Evolutionary conservation across 2,888 invertebrate species (phyloP).

Genomic region (Hypomecis atomaria): DNA sequence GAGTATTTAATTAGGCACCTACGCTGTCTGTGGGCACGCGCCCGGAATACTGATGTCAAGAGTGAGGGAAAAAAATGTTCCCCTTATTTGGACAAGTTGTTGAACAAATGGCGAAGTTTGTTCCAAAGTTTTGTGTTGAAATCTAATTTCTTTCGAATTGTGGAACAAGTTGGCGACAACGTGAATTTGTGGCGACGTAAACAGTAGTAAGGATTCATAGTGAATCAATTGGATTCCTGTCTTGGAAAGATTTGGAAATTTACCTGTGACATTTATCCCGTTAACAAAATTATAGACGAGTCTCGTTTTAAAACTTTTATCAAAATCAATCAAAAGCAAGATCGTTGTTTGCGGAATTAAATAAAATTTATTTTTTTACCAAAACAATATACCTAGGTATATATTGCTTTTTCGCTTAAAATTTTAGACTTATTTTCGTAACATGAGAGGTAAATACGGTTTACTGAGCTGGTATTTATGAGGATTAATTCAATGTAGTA

Average conservation of each 20-base stretch:
- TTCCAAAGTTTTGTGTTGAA: slow-evolving; percentile 20
- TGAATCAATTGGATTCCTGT: not conserved
- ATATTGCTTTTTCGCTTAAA: no score
- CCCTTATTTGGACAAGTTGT: slow-evolving; percentile 23
- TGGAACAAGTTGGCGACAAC: not conserved
- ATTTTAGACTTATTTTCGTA: no score
- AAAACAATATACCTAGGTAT: no score
- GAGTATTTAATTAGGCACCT: slow-evolving; percentile 52
- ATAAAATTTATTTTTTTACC: not conserved
- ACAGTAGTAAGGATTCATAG: slow-evolving; percentile 8
- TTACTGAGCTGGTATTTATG: not conserved
- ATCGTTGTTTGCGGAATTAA: no score
- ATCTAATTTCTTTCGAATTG: slow-evolving; percentile 19
- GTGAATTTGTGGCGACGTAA: slow-evolving; percentile 10
- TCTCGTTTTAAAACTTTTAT: no score
- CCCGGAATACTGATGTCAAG: slow-evolving; percentile 36
- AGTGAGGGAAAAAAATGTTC: slow-evolving; percentile 22
- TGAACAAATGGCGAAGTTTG: slow-evolving; percentile 16
- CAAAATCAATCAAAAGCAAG: no score
- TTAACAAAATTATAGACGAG: no score
- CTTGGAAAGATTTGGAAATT: not conserved
- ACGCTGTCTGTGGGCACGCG: slow-evolving; percentile 38
- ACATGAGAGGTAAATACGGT: not conserved
- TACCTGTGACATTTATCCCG: not conserved
- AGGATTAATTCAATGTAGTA: slow-evolving; percentile 2